A percentile compares a stretch with the other conserved stretches of the same genome.
phyloP scores from a whole-genome alignment of 2,113 vertebrate genomes.

The Lates calcarifer region DNA sequence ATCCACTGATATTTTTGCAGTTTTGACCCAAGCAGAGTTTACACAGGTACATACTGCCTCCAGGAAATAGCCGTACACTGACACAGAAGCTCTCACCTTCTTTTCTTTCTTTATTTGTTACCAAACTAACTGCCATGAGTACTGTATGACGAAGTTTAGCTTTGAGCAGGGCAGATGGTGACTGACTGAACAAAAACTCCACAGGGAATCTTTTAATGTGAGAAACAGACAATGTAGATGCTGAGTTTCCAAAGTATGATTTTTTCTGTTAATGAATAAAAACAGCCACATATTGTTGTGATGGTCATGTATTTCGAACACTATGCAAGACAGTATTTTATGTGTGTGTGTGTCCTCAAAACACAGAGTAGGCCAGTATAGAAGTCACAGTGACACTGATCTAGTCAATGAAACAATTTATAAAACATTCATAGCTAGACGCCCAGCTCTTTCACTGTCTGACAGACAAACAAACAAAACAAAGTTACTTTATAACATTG shows the following conservation, averaged over 20 bases:
- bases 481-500: conserved; percentile 1
- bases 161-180: too few relatives aligned
- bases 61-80: too few relatives aligned
- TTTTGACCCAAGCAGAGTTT: too few relatives aligned
- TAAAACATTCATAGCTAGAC: neutral
- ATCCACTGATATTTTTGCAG: too few relatives aligned
- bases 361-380: neutral
- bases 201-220: too few relatives aligned
- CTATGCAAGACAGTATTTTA: neutral
- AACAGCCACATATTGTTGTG: neutral
- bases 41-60: too few relatives aligned
- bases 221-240: neutral
- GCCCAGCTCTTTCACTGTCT: neutral
- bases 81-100: too few relatives aligned
- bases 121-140: too few relatives aligned
- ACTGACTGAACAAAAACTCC: too few relatives aligned
- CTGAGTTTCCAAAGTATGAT: neutral
- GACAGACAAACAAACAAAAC: neutral
- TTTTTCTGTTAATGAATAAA: neutral
- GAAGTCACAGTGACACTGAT: neutral
- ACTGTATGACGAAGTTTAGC: too few relatives aligned
- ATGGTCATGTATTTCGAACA: neutral
- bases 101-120: too few relatives aligned
- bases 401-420: neutral
- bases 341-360: neutral